These are phyloP conservation scores for Cheumatopsyche charites DNA, from an alignment of 1,140 invertebrate genomes.

Conservation along the genomic window DNA sequence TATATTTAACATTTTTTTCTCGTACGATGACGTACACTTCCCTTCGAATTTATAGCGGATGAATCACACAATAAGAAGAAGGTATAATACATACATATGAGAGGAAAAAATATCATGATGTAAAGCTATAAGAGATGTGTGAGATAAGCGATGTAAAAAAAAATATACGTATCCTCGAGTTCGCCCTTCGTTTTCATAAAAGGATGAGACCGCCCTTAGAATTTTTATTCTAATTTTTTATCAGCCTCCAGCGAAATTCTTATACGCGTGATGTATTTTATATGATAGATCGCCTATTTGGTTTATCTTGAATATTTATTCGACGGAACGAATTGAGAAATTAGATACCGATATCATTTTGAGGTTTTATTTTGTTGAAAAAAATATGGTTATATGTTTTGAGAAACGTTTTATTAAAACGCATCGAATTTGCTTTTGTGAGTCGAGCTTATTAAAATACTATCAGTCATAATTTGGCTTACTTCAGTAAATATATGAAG, in stretches of 20 bases:
- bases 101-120: not conserved
- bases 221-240: constrained; percentile 15
- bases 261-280: not conserved
- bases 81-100: not conserved
- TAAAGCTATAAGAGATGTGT: not conserved
- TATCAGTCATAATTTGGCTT: too few species aligned
- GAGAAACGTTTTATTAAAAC: too few species aligned
- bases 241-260: not conserved
- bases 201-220: not conserved
- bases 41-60: constrained; percentile 5
- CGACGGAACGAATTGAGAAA: too few species aligned
- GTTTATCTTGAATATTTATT: too few species aligned
- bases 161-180: constrained; percentile 6
- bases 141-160: constrained; percentile 8
- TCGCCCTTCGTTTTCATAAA: constrained; percentile 1
- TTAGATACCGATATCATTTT: too few species aligned
- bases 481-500: too few species aligned
- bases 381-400: too few species aligned
- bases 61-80: not conserved
- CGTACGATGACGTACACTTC: not conserved
- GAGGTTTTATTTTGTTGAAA: too few species aligned
- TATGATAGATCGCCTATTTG: not conserved
- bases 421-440: too few species aligned
- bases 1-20: constrained; percentile 1
- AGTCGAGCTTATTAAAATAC: too few species aligned